A percentile compares a stretch with the other conserved stretches of the same genome.
phyloP scores from a whole-genome alignment of 2,797 vertebrate species.

The Anguilla anguilla region DNA sequence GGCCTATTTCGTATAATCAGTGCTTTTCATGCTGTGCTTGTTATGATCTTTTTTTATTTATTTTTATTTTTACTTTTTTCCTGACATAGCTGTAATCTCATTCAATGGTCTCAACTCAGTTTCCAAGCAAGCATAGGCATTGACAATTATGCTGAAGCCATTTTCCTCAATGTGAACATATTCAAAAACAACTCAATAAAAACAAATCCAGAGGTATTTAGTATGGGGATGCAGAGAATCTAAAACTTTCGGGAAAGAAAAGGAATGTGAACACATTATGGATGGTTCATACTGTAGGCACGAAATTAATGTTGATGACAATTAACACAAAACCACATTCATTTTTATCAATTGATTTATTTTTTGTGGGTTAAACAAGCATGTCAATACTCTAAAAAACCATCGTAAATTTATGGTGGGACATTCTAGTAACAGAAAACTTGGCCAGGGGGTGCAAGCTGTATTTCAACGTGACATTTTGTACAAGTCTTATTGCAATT shows the following conservation, averaged over 20 bases:
- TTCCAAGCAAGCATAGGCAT: background rate
- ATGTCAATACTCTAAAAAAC: background rate
- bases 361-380: background rate
- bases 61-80: background rate
- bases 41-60: background rate
- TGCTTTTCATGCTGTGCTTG: background rate
- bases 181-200: background rate
- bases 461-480: background rate
- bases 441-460: background rate
- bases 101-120: background rate
- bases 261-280: background rate
- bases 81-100: background rate
- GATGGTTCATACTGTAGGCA: background rate
- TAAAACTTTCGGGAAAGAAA: background rate
- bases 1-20: background rate
- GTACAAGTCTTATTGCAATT: background rate
- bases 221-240: background rate
- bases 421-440: background rate
- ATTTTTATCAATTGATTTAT: background rate
- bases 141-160: background rate
- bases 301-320: background rate
- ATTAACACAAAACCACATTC: background rate
- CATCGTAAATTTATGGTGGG: background rate
- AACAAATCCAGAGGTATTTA: background rate
- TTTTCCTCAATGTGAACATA: background rate